Percentiles rank a stretch among this genome's conserved stretches.
Conservation (phyloP, 1,140 invertebrate species). For the Penaeus vannamei region DNA sequence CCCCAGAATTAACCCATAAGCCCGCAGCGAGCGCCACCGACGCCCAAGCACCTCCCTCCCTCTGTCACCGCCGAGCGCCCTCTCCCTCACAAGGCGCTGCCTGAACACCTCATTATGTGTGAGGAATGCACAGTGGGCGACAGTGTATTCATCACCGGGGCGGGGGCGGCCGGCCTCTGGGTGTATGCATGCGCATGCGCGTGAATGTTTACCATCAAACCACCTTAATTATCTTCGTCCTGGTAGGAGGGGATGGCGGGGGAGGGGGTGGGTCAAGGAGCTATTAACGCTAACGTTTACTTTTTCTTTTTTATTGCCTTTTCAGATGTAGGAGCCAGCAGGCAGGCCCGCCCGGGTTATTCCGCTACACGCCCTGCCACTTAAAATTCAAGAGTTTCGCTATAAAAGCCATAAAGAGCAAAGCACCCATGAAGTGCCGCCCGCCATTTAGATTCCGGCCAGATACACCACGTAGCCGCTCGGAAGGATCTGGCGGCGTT, state of each 20-base stretch:
- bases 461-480: constrained; percentile 46
- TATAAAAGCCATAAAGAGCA: constrained; percentile 50
- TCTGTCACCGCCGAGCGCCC: too few species aligned
- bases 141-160: too few species aligned
- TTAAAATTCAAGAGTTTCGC: constrained; percentile 59
- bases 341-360: constrained; percentile 12
- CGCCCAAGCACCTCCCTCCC: too few species aligned
- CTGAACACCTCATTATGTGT: too few species aligned
- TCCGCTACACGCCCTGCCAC: constrained; percentile 47
- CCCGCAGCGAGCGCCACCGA: too few species aligned
- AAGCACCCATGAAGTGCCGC: constrained; percentile 47
- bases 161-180: too few species aligned
- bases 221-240: too few species aligned
- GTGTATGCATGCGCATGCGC: too few species aligned
- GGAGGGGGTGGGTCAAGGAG: not conserved
- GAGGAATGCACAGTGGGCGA: too few species aligned
- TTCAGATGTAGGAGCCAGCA: constrained; percentile 2
- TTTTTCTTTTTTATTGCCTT: constrained; percentile 29
- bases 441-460: constrained; percentile 41
- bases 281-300: constrained; percentile 20
- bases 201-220: too few species aligned
- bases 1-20: too few species aligned
- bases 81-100: too few species aligned
- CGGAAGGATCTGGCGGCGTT: not conserved
- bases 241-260: not conserved